phyloP scores from a whole-genome alignment of 2,113 vertebrate species.

The Gasterosteus nipponicus region DNA sequence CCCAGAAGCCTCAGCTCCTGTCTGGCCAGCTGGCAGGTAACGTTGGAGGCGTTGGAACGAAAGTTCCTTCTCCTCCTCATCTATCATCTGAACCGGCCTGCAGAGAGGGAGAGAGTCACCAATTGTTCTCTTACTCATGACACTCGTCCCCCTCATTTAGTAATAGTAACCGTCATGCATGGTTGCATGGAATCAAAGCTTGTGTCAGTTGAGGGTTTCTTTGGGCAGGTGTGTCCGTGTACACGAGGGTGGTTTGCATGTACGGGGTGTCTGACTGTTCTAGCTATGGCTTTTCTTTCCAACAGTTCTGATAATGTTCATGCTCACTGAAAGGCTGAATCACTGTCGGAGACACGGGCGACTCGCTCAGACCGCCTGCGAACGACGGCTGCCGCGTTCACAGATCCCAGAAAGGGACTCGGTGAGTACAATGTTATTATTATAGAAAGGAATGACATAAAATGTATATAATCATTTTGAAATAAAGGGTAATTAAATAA shows the following conservation, averaged over 20 bases:
- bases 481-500: background rate
- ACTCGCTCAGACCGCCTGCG: background rate
- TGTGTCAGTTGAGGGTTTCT: background rate
- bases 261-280: background rate
- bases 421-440: background rate
- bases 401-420: background rate
- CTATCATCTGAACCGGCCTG: slow-evolving; percentile 4
- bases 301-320: background rate
- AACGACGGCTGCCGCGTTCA: background rate
- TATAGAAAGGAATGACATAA: background rate
- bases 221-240: background rate
- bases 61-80: slow-evolving; percentile 49
- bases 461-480: background rate
- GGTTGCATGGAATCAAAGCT: background rate
- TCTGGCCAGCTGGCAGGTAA: slow-evolving; percentile 67
- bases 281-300: background rate
- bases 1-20: slow-evolving; percentile 76
- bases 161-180: background rate
- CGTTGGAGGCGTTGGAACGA: slow-evolving; percentile 36
- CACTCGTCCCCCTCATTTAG: background rate
- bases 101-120: slow-evolving; percentile 6
- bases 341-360: too few species aligned
- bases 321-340: background rate
- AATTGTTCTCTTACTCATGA: slow-evolving; percentile 1
- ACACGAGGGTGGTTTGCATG: background rate